Evolutionary conservation across 2,888 invertebrate genomes (phyloP), one percentile per base, ranked within the genome.

Genomic region (Meteorus cinctellus): DNA sequence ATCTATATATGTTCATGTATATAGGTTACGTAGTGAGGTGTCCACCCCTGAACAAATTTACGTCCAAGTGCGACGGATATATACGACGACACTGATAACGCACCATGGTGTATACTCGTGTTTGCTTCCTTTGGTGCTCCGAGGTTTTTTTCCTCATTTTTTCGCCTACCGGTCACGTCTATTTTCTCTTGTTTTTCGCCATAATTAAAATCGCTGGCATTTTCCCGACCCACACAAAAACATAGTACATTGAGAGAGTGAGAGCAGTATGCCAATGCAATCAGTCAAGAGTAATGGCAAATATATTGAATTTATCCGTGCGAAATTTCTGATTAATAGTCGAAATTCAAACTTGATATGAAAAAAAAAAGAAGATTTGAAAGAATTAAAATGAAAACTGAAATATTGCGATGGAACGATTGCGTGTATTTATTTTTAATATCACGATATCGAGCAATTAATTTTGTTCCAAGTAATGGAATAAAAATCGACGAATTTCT

Each of bases 11-110:
- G 77, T 76, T 79, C 78, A 80, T 80, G 80, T 84, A 19, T 55
- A 55, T 55, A 55, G 19, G 55, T 55, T 19, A 55, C 55, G 19
- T 55, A 55, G 19, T 6, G 55, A 55, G 55, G 55, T 55, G 87
- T 88, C 87, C 88, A 87, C 86, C 87, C 85, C 84, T 85, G 86
- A 87, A 86, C 85, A 86, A 88, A 88, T 88, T 86, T 87, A 86
- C 85, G 85, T 84, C 83, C 82, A 79, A 62, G 74, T 77, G 77
- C 78, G 72, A 69, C 36, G 63, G 68, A 76, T 73, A 68, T 75
- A 77, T 68, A 71, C 71, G 36, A 19, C 45, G 45, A 8, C 36
- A 41, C 31, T 51, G 71, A 77, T 71, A 71, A 45, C 70, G 72
- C 67, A 55, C 45, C 74, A 51, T 72, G 62, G 65, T 75, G 48